Base-by-base conservation (phyloP, 1,140 invertebrate genomes). In the Galleria mellonella region DNA sequence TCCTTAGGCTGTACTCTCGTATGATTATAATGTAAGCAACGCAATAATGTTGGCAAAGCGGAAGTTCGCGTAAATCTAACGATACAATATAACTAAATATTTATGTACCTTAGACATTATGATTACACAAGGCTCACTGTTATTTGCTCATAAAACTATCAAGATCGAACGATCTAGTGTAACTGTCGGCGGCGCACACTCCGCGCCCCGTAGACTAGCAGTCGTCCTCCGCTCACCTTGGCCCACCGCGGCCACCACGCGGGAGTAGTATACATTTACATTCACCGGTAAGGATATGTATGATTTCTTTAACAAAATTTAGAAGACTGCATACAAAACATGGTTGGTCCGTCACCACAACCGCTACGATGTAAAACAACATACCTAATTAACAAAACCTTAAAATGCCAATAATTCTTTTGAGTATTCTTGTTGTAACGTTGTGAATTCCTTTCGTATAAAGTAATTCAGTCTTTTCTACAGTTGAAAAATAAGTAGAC, bases 21-120 rank as follows among this genome's bases (percentile, higher is more conserved):
- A 83, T 76, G 78, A 76, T 82, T 82, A 83, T 75, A 76, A 82
- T 77, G 73, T 82, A 83, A 85, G 82, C 82, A 85, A 85, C 82
- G 78, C 71, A 85, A 83, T 59, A 72, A 83, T 76, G 72, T 85
- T 73, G 78, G 73, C 82, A 78, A 85, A 85, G 82, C 82, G 69
- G 78, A 75, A 78, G 71, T 76, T 82, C 71, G 74, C 76, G 62
- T 83, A 79, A 81, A 75, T 83, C 82, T 85, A 85, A 82, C 67
- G 71, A 82, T 83, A 84, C 75, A 56, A 73, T 79, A 78, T 43
- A 84, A 85, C 82, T 85, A 85, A 83, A 85, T 78, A 76, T 72
- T 62, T 81, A 79, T 75, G 72, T 82, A 83, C 76, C 77, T 83
- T 83, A 83, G 68, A 81, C 62, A 72, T 77, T 70, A 83, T 67